These are phyloP conservation scores for Eupithecia inturbata DNA, from an alignment of 2,888 invertebrate species.

Conservation along the genomic window DNA sequence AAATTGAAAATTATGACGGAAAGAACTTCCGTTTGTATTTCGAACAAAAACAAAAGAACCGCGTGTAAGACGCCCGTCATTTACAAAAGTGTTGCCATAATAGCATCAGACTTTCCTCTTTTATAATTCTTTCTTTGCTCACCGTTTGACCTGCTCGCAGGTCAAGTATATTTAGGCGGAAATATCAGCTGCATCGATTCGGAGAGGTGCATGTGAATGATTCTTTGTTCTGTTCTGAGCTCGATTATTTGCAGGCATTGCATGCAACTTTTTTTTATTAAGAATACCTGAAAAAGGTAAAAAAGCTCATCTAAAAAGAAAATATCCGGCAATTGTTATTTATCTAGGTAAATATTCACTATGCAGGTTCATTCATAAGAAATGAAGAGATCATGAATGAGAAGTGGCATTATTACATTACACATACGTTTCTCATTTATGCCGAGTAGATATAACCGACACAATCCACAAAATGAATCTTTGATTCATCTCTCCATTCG, in stretches of 20 bases:
- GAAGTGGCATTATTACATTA: background rate
- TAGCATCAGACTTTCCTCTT: background rate
- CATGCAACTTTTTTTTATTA: background rate
- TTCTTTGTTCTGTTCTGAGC: constrained; percentile 29
- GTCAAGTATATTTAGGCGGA: constrained; percentile 33
- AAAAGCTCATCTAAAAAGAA: background rate
- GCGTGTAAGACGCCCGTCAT: constrained; percentile 1
- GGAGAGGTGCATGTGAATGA: constrained; percentile 18
- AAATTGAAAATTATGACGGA: constrained; percentile 22
- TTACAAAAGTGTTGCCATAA: constrained; percentile 11
- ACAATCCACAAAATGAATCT: constrained; percentile 20
- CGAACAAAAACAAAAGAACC: constrained; percentile 14
- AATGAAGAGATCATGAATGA: background rate
- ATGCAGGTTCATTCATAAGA: background rate
- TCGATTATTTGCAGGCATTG: background rate
- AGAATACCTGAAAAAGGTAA: background rate
- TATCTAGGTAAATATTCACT: background rate
- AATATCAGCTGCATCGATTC: constrained; percentile 30
- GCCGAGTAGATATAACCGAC: background rate
- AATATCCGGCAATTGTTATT: background rate
- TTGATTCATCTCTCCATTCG: constrained; percentile 16
- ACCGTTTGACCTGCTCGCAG: constrained; percentile 14
- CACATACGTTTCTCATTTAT: background rate
- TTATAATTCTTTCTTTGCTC: constrained; percentile 4
- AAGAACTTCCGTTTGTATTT: constrained; percentile 37